These are phyloP conservation scores for Intoshia linei DNA, from an alignment of 1,140 invertebrate species.

Conservation along the genomic window DNA sequence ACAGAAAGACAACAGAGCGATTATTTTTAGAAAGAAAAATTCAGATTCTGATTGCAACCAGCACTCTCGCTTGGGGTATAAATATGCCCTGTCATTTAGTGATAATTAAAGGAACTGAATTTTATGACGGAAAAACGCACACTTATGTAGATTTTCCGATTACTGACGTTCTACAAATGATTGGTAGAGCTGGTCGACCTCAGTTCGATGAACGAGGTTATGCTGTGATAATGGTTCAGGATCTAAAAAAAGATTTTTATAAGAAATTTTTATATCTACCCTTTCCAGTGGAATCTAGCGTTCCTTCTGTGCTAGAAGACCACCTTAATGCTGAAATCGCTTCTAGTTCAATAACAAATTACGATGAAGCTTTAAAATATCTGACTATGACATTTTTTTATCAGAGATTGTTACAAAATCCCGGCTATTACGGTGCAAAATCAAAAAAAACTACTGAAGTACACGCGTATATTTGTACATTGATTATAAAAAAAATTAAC, in stretches of 20 bases:
- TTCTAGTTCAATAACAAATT: constrained; percentile 57
- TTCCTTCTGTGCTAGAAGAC: constrained; percentile 57
- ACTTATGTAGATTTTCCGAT: constrained; percentile 97
- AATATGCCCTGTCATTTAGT: constrained; percentile 81
- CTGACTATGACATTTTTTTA: constrained; percentile 96
- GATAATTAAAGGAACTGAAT: constrained; percentile 41
- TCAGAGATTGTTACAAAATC: constrained; percentile 59
- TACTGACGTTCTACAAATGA: constrained; percentile 91
- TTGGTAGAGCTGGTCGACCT: constrained; percentile 76
- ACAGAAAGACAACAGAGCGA: constrained; percentile 60
- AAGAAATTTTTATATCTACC: constrained; percentile 95
- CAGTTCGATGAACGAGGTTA: constrained; percentile 74
- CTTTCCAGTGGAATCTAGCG: constrained; percentile 82
- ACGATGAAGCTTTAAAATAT: constrained; percentile 76
- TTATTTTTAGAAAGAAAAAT: constrained; percentile 84
- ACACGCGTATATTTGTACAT: too few relatives aligned
- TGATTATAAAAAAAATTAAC: too few relatives aligned
- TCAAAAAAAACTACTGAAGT: too few relatives aligned
- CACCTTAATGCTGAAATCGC: constrained; percentile 86
- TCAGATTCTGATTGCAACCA: constrained; percentile 78
- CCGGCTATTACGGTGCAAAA: constrained; percentile 29
- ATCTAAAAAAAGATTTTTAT: constrained; percentile 92
- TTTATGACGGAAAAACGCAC: constrained; percentile 73
- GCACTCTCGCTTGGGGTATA: constrained; percentile 88
- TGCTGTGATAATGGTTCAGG: constrained; percentile 79